Evolutionary conservation across 2,113 vertebrate species (phyloP).

Genomic region (Corythornis vintsioides): DNA sequence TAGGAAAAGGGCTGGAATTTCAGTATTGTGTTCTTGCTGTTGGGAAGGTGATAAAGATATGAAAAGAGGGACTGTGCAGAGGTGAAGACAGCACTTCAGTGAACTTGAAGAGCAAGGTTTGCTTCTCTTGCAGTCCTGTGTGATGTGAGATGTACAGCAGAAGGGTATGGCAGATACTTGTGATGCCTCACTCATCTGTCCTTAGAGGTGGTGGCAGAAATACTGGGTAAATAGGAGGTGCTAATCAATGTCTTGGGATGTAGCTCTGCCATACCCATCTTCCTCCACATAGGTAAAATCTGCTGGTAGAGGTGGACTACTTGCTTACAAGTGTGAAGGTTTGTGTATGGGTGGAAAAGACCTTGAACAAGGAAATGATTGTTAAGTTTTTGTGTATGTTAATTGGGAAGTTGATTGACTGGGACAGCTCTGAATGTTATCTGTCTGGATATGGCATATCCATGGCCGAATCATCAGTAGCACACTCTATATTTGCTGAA

Average conservation of each 20-base stretch:
- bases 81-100: not conserved
- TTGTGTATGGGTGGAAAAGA: not conserved
- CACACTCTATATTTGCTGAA: not conserved
- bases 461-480: not conserved
- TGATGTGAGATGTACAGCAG: rapidly evolving
- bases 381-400: not conserved
- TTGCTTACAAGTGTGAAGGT: not conserved
- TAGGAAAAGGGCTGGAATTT: not conserved
- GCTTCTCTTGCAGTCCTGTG: not conserved
- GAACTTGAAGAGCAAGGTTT: not conserved
- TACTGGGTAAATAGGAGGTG: not conserved
- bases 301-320: not conserved
- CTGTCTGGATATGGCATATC: not conserved
- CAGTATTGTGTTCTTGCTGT: not conserved
- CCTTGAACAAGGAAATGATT: not conserved
- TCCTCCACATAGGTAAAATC: not conserved
- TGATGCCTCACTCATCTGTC: not conserved
- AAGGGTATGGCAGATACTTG: not conserved
- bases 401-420: not conserved
- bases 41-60: not conserved
- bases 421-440: not conserved
- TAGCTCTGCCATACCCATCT: not conserved
- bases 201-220: not conserved
- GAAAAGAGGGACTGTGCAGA: not conserved
- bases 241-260: rapidly evolving